A percentile compares a stretch with the other conserved stretches of the same genome.
phyloP scores from a whole-genome alignment of 2,797 vertebrate species.

The Percopsis omiscomaycus region DNA sequence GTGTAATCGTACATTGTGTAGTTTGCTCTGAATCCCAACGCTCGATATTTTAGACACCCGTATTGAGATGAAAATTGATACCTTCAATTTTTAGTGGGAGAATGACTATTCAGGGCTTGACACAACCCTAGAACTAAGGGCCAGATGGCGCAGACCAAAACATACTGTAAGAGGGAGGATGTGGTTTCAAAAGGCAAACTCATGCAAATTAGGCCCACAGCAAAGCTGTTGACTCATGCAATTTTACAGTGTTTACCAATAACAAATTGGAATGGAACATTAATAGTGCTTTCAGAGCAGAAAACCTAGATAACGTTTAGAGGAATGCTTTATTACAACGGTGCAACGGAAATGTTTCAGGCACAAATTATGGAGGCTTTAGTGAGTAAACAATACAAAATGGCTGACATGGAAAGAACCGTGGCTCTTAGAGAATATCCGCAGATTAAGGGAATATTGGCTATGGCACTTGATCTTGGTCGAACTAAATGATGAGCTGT shows the following conservation, averaged over 20 bases:
- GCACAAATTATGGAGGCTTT: constrained; percentile 70
- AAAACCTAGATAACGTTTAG: constrained; percentile 55
- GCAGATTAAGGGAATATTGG: constrained; percentile 55
- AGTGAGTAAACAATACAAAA: constrained; percentile 41
- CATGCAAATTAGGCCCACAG: constrained; percentile 69
- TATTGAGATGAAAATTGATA: constrained; percentile 63
- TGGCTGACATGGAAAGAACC: constrained; percentile 41
- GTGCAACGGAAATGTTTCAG: constrained; percentile 66
- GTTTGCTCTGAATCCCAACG: constrained; percentile 43
- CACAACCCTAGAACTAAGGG: constrained; percentile 54
- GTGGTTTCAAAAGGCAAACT: constrained; percentile 61
- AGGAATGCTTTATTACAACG: constrained; percentile 57
- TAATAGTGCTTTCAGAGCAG: constrained; percentile 64
- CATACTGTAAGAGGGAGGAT: constrained; percentile 65
- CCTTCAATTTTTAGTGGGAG: constrained; percentile 50
- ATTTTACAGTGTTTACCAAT: constrained; percentile 76
- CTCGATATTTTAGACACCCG: constrained; percentile 37
- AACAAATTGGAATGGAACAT: constrained; percentile 71
- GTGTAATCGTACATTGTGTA: constrained; percentile 48
- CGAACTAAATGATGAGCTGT: constrained; percentile 44
- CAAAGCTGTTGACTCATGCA: constrained; percentile 66
- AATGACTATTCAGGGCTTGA: constrained; percentile 52
- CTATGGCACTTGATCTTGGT: constrained; percentile 50
- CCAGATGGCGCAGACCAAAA: constrained; percentile 68
- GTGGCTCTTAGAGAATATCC: constrained; percentile 45